These are phyloP conservation scores for Mamestra brassicae DNA, from an alignment of 2,888 invertebrate genomes.

Conservation along the genomic window DNA sequence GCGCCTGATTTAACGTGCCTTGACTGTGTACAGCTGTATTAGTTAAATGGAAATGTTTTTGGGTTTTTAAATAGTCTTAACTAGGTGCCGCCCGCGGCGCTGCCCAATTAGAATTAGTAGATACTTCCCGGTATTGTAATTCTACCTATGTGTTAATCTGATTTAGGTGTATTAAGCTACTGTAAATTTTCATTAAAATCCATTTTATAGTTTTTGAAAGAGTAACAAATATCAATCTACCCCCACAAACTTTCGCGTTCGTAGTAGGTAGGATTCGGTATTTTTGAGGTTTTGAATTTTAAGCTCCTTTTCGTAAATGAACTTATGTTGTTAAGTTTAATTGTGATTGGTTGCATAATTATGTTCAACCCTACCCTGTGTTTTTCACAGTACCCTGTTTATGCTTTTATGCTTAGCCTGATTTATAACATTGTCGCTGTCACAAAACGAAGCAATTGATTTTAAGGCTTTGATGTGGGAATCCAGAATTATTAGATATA, in stretches of 20 bases:
- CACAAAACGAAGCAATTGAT: not conserved
- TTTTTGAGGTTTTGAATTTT: not conserved
- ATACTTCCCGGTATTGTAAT: too few relatives aligned
- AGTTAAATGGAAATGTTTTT: constrained; percentile 17
- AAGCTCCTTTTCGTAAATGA: not conserved
- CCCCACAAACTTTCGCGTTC: too few relatives aligned
- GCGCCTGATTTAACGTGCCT: constrained; percentile 54
- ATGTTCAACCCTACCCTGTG: too few relatives aligned
- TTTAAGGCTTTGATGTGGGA: not conserved
- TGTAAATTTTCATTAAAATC: too few relatives aligned
- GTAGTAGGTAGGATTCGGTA: not conserved
- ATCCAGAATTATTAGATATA: not conserved
- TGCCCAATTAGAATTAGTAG: too few relatives aligned
- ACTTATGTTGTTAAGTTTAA: not conserved
- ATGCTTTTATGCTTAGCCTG: not conserved
- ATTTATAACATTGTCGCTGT: not conserved
- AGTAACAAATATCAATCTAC: too few relatives aligned
- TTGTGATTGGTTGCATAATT: too few relatives aligned
- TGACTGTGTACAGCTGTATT: constrained; percentile 47
- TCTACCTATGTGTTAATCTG: too few relatives aligned
- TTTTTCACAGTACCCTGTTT: too few relatives aligned
- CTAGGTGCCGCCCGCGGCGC: too few relatives aligned
- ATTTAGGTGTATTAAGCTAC: too few relatives aligned
- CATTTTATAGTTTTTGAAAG: too few relatives aligned
- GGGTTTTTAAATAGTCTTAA: constrained; percentile 2